These are phyloP conservation scores for Epirrhoe tristata DNA, from an alignment of 2,888 invertebrate species.

Conservation along the genomic window DNA sequence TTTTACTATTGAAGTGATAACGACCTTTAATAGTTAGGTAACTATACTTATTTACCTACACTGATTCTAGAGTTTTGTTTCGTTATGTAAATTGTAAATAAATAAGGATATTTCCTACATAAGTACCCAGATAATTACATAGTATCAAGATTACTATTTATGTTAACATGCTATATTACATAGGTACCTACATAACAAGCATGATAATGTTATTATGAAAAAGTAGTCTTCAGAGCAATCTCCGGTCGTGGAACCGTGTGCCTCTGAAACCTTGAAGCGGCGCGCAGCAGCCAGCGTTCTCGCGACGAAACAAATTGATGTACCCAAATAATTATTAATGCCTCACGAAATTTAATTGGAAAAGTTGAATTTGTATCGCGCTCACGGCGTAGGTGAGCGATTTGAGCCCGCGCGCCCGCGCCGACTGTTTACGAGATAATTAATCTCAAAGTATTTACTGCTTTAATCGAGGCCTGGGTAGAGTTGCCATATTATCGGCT, in stretches of 20 bases:
- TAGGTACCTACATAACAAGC: too few relatives aligned
- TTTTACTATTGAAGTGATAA: too few relatives aligned
- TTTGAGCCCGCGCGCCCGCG: conserved; percentile 73
- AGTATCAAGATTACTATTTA: too few relatives aligned
- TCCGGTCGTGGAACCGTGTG: conserved; percentile 39
- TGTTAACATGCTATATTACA: too few relatives aligned
- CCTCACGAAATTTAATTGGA: conserved; percentile 87
- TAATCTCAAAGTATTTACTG: conserved; percentile 86
- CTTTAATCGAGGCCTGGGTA: conserved; percentile 81
- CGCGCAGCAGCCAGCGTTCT: conserved; percentile 68
- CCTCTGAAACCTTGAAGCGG: conserved; percentile 59
- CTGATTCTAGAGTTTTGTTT: too few relatives aligned
- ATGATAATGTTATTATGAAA: too few relatives aligned
- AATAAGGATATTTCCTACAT: too few relatives aligned
- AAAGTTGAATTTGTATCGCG: conserved; percentile 86
- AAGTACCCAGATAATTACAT: too few relatives aligned
- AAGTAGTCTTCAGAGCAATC: conserved; percentile 53
- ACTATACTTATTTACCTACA: too few relatives aligned
- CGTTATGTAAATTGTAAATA: too few relatives aligned
- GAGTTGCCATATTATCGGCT: conserved; percentile 21
- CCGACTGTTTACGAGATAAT: conserved; percentile 86
- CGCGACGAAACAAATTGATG: conserved; percentile 85
- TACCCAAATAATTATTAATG: conserved; percentile 87
- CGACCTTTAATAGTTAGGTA: too few relatives aligned
- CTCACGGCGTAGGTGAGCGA: conserved; percentile 85